These are phyloP conservation scores for Pteromalus puparum DNA, from an alignment of 1,140 invertebrate genomes.

Conservation along the genomic window DNA sequence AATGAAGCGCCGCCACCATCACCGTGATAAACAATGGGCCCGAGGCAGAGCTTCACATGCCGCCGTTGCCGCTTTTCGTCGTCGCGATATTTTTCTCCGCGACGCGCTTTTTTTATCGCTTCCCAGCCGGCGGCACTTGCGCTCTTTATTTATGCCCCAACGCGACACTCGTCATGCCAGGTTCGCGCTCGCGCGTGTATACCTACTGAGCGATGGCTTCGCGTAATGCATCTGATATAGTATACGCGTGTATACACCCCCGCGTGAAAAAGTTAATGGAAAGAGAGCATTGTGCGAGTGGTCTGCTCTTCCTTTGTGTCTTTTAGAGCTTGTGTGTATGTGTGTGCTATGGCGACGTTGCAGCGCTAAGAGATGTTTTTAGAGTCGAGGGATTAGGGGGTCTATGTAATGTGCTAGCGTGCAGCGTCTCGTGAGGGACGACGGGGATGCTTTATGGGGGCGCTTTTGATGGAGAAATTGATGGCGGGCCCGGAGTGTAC, in stretches of 20 bases:
- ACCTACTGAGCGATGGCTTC: constrained; percentile 28
- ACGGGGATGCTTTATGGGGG: neutral
- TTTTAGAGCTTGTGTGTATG: neutral
- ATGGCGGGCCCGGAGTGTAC: neutral
- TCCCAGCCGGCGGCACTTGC: neutral
- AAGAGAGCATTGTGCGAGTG: neutral
- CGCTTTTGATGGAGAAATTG: neutral
- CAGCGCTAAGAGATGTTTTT: neutral
- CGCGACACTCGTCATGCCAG: constrained; percentile 27
- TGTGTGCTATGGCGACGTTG: too few relatives aligned
- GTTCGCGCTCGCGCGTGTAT: too few relatives aligned
- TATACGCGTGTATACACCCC: neutral
- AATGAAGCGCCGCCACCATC: neutral
- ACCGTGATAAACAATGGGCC: constrained; percentile 28
- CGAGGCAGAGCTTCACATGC: constrained; percentile 14
- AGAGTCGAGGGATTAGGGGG: neutral
- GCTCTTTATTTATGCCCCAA: constrained; percentile 28
- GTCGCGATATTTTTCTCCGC: constrained; percentile 32
- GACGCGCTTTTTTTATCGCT: neutral
- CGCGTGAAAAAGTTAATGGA: constrained; percentile 35
- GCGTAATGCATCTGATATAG: neutral
- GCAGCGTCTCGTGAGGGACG: neutral
- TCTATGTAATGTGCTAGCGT: neutral
- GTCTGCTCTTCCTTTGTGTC: neutral
- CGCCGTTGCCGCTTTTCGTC: neutral